Evolutionary conservation across 2,888 invertebrate genomes (phyloP), one percentile per base, ranked within the genome.

Genomic region (Pachydiplax longipennis): DNA sequence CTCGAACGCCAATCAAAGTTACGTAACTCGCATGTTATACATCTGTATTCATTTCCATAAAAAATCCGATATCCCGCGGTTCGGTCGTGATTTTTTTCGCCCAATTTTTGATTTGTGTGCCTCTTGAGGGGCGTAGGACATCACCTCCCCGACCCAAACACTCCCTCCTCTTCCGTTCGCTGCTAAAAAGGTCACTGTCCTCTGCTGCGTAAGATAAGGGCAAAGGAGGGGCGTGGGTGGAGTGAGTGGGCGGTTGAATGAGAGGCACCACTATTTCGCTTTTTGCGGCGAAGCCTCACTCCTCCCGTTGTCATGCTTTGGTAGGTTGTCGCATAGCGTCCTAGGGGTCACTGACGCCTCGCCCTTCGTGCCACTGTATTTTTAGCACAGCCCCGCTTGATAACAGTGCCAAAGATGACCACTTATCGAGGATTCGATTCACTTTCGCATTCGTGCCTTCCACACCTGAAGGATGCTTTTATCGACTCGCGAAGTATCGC

Each of bases 131-230:
- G 31, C 25, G 73, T 73, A 31, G 73, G 31, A 22, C 35, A 18
- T 37, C 35, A 1, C 87, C 87, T 58, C 61, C 18, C 82, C 35
- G n/a, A 0, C 40, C 40, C 40, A 37, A 40, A 37, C 81, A 18
- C 81, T n/a, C 87, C 87, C 87, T 48, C 53, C 15, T n/a, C 83
- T 25, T 15, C 58, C 61, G 13, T 44, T 22, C 37, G 35, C 37
- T 58, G 35, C 40, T 31, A 61, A 73, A 87, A 87, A 87, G 87
- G 87, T 87, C 87, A 87, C 87, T 87, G 87, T 87, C 87, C 87
- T 87, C 87, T 37, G 40, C 87, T 65, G 87, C 87, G 87, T 87
- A 87, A 87, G 87, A 87, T 87, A 87, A 87, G 87, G 87, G 87
- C 61, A 61, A 37, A 58, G 37, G 37, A 87, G 87, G 65, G 61